phyloP scores from a whole-genome alignment of 2,113 vertebrate genomes.

The Callospermophilus lateralis region DNA sequence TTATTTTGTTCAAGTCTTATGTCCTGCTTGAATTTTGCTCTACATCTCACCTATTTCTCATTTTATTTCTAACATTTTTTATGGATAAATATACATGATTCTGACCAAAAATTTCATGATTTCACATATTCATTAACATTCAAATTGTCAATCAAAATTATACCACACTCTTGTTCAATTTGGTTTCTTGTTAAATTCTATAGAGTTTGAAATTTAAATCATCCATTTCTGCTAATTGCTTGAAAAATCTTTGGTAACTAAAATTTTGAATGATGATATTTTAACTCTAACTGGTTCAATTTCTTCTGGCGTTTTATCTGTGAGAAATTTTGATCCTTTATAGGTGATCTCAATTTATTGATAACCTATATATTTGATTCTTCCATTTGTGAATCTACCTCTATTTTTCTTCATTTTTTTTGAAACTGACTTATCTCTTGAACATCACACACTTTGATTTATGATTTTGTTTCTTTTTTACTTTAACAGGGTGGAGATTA shows the following conservation, averaged over 20 bases:
- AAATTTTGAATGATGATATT: not conserved
- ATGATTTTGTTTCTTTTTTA: slow-evolving; percentile 10
- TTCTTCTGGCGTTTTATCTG: not conserved
- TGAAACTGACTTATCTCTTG: not conserved
- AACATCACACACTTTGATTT: not conserved
- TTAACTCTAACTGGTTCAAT: not conserved
- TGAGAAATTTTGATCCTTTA: not conserved
- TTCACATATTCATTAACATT: not conserved
- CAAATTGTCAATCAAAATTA: not conserved
- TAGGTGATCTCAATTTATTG: not conserved
- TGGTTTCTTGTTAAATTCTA: not conserved
- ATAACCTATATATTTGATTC: not conserved
- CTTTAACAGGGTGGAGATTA: not conserved
- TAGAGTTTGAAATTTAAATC: not conserved
- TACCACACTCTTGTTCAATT: not conserved
- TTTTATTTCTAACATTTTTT: slow-evolving; percentile 11
- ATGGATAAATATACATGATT: not conserved
- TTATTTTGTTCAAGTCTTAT: not conserved
- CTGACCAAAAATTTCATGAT: not conserved
- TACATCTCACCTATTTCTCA: slow-evolving; percentile 13
- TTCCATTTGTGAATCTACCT: not conserved
- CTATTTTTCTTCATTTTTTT: not conserved
- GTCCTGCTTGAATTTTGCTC: not conserved
- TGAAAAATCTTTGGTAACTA: not conserved
- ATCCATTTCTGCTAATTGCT: not conserved